These are phyloP conservation scores for Dallia pectoralis DNA, from an alignment of 2,797 vertebrate genomes.

Conservation along the genomic window DNA sequence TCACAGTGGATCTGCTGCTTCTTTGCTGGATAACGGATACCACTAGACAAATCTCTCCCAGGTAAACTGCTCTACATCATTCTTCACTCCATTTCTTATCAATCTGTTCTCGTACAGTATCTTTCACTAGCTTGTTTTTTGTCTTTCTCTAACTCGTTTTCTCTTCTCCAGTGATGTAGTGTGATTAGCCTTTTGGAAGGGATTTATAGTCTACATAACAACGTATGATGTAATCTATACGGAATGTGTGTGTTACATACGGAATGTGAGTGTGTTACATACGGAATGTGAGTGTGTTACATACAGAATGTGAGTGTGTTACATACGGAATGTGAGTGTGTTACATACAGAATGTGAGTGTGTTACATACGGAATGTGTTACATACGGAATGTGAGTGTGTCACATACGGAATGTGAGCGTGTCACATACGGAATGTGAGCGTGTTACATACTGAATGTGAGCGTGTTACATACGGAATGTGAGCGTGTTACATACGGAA, in stretches of 20 bases:
- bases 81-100: slow-evolving; percentile 10
- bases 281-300: background rate
- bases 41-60: slow-evolving; percentile 69
- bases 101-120: slow-evolving; percentile 10
- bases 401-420: background rate
- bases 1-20: slow-evolving; percentile 75
- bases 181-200: background rate
- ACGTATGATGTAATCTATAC: background rate
- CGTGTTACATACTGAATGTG: background rate
- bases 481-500: background rate
- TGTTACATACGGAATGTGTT: too few relatives aligned
- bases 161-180: background rate
- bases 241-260: background rate
- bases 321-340: background rate
- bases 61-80: slow-evolving; percentile 59
- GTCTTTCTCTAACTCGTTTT: slow-evolving; percentile 38
- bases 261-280: background rate
- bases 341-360: background rate
- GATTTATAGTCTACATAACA: background rate
- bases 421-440: too few relatives aligned
- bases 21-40: slow-evolving; percentile 72
- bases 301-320: background rate
- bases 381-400: background rate
- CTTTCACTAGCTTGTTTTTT: slow-evolving; percentile 23
- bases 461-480: too few relatives aligned